These are phyloP conservation scores for Cryptoprocta ferox DNA, from an alignment of 2,797 vertebrate species.

Conservation along the genomic window DNA sequence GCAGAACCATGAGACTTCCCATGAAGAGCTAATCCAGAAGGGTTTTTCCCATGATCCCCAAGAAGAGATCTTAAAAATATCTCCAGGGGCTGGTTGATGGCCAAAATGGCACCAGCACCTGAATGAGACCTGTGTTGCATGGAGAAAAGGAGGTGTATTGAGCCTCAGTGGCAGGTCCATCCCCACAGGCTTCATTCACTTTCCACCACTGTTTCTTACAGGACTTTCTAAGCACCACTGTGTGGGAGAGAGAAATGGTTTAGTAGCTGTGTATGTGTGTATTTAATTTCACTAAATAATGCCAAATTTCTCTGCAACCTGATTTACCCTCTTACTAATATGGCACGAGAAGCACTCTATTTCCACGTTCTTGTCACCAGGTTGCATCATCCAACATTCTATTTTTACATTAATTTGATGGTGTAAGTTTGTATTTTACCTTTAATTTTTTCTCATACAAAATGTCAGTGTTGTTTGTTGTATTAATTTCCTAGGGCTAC, in stretches of 20 bases:
- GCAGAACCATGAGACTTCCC: background rate
- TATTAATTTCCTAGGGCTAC: background rate
- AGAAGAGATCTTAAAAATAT: background rate
- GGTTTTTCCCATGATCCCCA: background rate
- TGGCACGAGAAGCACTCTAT: background rate
- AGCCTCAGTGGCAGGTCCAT: accelerated
- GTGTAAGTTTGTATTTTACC: background rate
- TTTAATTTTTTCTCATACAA: background rate
- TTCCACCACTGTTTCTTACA: background rate
- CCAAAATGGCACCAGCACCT: background rate
- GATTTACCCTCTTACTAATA: background rate
- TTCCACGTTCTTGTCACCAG: background rate
- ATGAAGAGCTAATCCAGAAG: background rate
- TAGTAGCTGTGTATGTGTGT: background rate
- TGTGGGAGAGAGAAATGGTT: background rate
- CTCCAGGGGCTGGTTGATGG: background rate
- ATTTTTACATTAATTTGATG: background rate
- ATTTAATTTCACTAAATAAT: background rate
- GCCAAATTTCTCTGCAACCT: background rate
- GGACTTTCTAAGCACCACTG: background rate
- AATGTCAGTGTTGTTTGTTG: background rate
- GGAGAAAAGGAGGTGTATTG: background rate
- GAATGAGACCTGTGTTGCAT: no score
- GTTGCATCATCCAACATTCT: background rate
- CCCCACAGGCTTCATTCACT: background rate